These are phyloP conservation scores for Agrochola lota DNA, from an alignment of 2,888 invertebrate genomes.

Conservation along the genomic window DNA sequence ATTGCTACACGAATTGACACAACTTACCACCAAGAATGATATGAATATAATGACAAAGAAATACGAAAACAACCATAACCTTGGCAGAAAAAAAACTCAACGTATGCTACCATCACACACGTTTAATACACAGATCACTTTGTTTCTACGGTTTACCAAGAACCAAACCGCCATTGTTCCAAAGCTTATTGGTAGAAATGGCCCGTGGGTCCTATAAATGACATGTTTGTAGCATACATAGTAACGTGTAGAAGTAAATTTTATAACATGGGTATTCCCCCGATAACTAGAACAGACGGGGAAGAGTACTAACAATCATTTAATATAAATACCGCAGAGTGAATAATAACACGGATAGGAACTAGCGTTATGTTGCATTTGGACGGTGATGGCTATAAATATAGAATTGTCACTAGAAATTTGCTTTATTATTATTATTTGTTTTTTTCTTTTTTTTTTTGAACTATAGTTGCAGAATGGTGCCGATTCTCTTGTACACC, in stretches of 20 bases:
- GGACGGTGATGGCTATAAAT: not conserved
- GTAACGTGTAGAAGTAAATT: not conserved
- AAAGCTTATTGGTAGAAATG: slow-evolving; percentile 56
- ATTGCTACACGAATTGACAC: not conserved
- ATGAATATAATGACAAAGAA: slow-evolving; percentile 9
- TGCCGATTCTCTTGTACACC: no score
- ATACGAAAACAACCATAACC: slow-evolving; percentile 34
- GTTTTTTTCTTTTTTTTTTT: no score
- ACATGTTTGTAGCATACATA: slow-evolving; percentile 20
- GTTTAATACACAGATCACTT: slow-evolving; percentile 56
- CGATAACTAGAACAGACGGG: slow-evolving; percentile 3
- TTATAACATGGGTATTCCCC: slow-evolving; percentile 12
- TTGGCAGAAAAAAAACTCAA: slow-evolving; percentile 31
- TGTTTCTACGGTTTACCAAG: slow-evolving; percentile 52
- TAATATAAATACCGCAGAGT: not conserved
- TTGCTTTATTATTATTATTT: no score
- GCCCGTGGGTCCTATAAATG: slow-evolving; percentile 19
- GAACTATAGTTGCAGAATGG: not conserved
- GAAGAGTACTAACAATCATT: not conserved
- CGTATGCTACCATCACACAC: not conserved
- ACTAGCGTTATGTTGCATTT: not conserved
- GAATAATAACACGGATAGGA: slow-evolving; percentile 21
- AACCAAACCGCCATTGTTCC: slow-evolving; percentile 57
- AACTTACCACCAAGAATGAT: not conserved
- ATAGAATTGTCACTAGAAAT: not conserved